Percentiles rank a stretch among this genome's conserved stretches.
These are phyloP conservation scores for Allophyes oxyacanthae DNA, from an alignment of 2,888 invertebrate genomes.

Conservation along the genomic window DNA sequence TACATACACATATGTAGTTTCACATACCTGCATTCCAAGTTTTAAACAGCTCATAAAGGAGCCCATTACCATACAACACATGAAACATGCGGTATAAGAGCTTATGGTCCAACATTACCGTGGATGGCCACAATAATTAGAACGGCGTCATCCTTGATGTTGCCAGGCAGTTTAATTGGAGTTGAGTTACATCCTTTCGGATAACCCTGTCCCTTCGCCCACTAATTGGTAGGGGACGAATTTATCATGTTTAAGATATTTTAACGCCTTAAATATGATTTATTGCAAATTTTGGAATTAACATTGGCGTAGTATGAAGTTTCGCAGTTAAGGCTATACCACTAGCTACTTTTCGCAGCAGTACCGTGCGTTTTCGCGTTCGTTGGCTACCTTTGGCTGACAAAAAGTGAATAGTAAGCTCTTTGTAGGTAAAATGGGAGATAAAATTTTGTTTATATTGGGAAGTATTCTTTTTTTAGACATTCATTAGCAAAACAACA, in stretches of 20 bases:
- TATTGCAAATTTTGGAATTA: slow-evolving; percentile 39
- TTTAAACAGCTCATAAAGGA: slow-evolving; percentile 39
- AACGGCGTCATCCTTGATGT: slow-evolving; percentile 25
- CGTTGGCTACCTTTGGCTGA: too few relatives aligned
- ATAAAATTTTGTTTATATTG: background rate
- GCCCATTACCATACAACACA: slow-evolving; percentile 16
- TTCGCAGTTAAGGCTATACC: too few relatives aligned
- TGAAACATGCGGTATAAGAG: slow-evolving; percentile 2
- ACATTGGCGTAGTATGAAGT: slow-evolving; percentile 13
- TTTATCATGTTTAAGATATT: slow-evolving; percentile 58
- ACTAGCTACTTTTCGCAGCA: too few relatives aligned
- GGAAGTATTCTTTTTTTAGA: too few relatives aligned
- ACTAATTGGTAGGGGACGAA: slow-evolving; percentile 52
- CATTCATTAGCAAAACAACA: too few relatives aligned
- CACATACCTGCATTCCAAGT: slow-evolving; percentile 12
- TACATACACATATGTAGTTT: slow-evolving; percentile 1
- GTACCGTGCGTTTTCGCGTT: too few relatives aligned
- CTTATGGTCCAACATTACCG: slow-evolving; percentile 29
- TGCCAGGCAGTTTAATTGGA: slow-evolving; percentile 54
- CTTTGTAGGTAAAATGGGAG: background rate
- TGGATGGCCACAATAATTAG: slow-evolving; percentile 45
- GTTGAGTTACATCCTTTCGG: slow-evolving; percentile 54
- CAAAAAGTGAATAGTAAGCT: too few relatives aligned
- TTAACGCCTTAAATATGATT: slow-evolving; percentile 50
- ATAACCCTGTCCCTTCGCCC: slow-evolving; percentile 43